Conservation (phyloP, 92 coral and sea anemone species). For the Micromussa lordhowensis region DNA sequence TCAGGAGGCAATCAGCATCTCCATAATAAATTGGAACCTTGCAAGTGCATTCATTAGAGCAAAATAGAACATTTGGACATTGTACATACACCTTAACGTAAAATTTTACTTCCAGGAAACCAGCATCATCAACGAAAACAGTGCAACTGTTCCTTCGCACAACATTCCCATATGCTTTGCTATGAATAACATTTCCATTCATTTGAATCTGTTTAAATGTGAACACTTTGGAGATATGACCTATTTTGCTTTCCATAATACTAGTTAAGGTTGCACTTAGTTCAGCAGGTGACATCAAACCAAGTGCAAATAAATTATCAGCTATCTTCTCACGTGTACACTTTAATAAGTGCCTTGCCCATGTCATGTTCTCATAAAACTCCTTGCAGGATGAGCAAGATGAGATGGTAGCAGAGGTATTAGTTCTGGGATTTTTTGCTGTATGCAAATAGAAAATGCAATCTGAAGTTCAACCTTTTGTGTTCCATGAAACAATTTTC, state of each 20-base stretch:
- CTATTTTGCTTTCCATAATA: slow-evolving; percentile 51
- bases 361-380: slow-evolving; percentile 64
- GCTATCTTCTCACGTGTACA: slow-evolving; percentile 63
- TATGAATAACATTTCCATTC: slow-evolving; percentile 56
- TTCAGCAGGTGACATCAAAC: slow-evolving; percentile 62
- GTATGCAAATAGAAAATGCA: slow-evolving; percentile 71
- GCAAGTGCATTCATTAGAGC: too few species aligned
- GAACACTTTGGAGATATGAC: slow-evolving; percentile 40
- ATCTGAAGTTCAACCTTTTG: slow-evolving; percentile 77
- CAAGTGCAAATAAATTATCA: slow-evolving; percentile 56
- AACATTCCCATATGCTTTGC: slow-evolving; percentile 58
- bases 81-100: slow-evolving; percentile 59
- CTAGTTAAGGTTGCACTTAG: slow-evolving; percentile 29
- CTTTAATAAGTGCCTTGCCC: slow-evolving; percentile 45
- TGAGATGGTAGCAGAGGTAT: slow-evolving; percentile 62
- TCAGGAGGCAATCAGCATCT: too few species aligned
- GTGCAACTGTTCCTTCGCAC: slow-evolving; percentile 67
- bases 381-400: slow-evolving; percentile 66
- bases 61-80: slow-evolving; percentile 66
- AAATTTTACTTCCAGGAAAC: slow-evolving; percentile 48
- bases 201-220: slow-evolving; percentile 64
- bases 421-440: slow-evolving; percentile 77
- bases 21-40: too few species aligned
- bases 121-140: slow-evolving; percentile 51
- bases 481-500: slow-evolving; percentile 76